Base-by-base conservation (phyloP, 1,140 invertebrate genomes). In the Calliphora vicina region DNA sequence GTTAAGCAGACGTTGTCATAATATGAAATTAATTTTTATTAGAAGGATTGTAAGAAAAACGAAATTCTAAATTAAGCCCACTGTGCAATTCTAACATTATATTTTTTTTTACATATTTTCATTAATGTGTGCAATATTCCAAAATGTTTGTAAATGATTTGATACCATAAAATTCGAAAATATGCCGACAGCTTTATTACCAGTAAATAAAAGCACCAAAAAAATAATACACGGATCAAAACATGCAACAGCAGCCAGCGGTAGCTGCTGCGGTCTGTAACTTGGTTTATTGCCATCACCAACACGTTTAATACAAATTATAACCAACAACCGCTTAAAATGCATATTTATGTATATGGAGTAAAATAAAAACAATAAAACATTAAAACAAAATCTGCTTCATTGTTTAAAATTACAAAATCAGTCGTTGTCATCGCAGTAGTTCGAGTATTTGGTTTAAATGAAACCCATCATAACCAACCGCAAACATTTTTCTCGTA, bases 151-250 rank as follows among this genome's bases (percentile, higher is more conserved):
- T 35, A 8, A n/a, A 35, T 35, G 35, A 1, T 35, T 35, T 67
- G 61, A 67, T 25, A 23, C 6, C 20, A 23, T 23, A 23, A 78
- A 9, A 45, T 78, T 78, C 23, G 74, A 78, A 43, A 78, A 78
- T 43, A 43, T 78, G 74, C 74, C 74, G 74, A 78, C 74, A 78
- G 74, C 74, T 78, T 43, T 78, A 78, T 78, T 78, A 35, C 42
- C 74, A 43, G 74, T 76, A n/a, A 35, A 35, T 76, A n/a, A 35
- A 35, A 35, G 35, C 35, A 35, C 35, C 35, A 35, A 29, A 29
- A 29, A n/a, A n/a, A n/a, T n/a, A n/a, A 2, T 29, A 27, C 26
- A 27, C 25, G 29, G 15, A 27, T 73, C 13, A 27, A 15, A 35
- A 29, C 8, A 73, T 15, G 3, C 25, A 27, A 29, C 74, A 78